Conservation (phyloP, 2,797 vertebrate genomes). For the Silurus lanzhouensis region DNA sequence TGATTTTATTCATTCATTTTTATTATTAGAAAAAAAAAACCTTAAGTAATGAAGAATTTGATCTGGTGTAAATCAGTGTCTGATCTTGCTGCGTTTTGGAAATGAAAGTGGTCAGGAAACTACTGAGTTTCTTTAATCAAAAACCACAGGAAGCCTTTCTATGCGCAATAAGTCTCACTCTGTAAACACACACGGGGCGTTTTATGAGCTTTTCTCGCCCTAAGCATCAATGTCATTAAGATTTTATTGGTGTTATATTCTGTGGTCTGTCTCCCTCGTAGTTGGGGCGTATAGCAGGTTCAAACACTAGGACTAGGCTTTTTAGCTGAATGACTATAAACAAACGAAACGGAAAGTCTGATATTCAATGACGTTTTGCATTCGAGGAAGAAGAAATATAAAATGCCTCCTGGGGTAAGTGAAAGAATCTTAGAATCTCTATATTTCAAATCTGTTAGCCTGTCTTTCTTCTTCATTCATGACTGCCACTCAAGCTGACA, state of each 20-base stretch:
- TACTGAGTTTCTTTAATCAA: constrained; percentile 46
- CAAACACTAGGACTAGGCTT: neutral
- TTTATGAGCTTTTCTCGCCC: constrained; percentile 74
- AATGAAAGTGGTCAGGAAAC: constrained; percentile 21
- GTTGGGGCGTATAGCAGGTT: neutral
- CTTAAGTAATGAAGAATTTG: neutral
- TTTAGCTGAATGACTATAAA: neutral
- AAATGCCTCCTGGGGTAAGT: neutral
- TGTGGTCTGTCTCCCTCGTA: neutral
- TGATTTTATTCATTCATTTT: neutral
- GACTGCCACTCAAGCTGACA: neutral
- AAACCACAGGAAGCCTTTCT: constrained; percentile 24
- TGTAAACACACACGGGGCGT: constrained; percentile 42
- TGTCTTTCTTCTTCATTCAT: neutral
- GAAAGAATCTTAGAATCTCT: neutral
- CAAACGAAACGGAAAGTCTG: neutral
- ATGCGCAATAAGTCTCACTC: constrained; percentile 34
- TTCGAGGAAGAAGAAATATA: neutral
- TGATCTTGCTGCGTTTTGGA: constrained; percentile 10
- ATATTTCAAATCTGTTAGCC: neutral
- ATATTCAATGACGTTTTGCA: neutral
- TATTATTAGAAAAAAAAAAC: neutral
- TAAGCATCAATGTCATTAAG: constrained; percentile 64
- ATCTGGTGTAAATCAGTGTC: neutral
- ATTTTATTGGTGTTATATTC: constrained; percentile 52